Conservation (phyloP, 2,797 vertebrate species). For the Takifugu ocellatus region DNA sequence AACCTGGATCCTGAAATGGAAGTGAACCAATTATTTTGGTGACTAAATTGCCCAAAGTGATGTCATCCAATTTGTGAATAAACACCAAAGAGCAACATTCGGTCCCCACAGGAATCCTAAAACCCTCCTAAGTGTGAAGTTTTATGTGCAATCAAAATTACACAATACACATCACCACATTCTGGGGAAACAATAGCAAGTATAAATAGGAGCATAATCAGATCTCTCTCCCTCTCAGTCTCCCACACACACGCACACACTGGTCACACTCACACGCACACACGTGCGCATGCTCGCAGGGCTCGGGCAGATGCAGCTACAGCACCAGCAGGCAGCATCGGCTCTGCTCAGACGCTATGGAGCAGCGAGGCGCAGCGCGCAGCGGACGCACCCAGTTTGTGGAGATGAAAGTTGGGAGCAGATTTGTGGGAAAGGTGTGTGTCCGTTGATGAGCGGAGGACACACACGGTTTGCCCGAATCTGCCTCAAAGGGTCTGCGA, state of each 20-base stretch:
- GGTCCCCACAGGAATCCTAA: constrained; percentile 14
- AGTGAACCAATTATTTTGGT: too few relatives aligned
- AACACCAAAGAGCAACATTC: too few relatives aligned
- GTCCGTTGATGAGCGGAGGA: constrained; percentile 14
- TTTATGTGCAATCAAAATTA: constrained; percentile 43
- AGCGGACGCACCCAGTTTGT: constrained; percentile 49
- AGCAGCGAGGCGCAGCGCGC: constrained; percentile 47
- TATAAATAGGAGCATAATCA: constrained; percentile 70
- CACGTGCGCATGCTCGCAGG: constrained; percentile 20
- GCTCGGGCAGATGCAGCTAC: constrained; percentile 48
- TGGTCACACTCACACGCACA: constrained; percentile 5
- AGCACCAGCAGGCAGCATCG: constrained; percentile 43
- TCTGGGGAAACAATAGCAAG: constrained; percentile 56
- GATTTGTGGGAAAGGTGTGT: constrained; percentile 15
- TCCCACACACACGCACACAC: constrained; percentile 17
- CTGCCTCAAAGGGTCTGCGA: constrained; percentile 14
- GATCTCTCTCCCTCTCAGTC: constrained; percentile 34
- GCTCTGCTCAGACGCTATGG: constrained; percentile 49
- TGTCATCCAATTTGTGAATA: too few relatives aligned
- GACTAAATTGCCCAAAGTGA: too few relatives aligned
- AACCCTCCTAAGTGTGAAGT: constrained; percentile 13
- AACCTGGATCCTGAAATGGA: too few relatives aligned
- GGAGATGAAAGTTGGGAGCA: constrained; percentile 22
- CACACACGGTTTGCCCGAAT: neutral
- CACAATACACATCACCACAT: constrained; percentile 50